Percentiles rank a stretch among this genome's conserved stretches.
These are phyloP conservation scores for Herpailurus yagouaroundi DNA, from an alignment of 2,113 vertebrate genomes.

Conservation along the genomic window DNA sequence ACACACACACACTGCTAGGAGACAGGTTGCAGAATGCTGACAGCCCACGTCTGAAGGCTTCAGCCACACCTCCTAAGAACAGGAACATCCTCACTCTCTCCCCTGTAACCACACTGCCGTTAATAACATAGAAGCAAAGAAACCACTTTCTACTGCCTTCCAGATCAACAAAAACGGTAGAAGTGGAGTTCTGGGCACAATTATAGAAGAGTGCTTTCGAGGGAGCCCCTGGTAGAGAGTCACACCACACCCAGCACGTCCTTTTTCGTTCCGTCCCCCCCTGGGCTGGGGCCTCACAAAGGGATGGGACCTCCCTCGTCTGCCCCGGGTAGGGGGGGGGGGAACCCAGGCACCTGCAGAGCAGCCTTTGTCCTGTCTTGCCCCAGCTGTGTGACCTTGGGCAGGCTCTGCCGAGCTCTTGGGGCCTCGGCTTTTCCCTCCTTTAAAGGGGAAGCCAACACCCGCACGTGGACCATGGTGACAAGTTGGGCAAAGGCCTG, in stretches of 20 bases:
- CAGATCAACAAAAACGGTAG: not conserved
- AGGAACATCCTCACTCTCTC: not conserved
- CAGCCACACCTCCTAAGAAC: not conserved
- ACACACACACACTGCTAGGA: not conserved
- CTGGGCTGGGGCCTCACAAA: not conserved
- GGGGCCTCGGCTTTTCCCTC: not conserved
- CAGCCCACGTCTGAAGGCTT: rapidly evolving
- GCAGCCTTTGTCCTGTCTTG: not conserved
- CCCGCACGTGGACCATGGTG: too few relatives aligned
- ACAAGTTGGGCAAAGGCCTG: not conserved
- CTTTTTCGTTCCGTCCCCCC: rapidly evolving
- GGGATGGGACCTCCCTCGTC: not conserved
- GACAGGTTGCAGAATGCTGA: not conserved
- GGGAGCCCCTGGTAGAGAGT: not conserved
- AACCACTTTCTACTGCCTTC: not conserved
- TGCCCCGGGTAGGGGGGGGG: rapidly evolving
- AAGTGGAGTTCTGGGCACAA: not conserved
- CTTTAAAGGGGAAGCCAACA: not conserved
- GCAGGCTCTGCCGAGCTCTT: not conserved
- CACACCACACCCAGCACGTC: not conserved
- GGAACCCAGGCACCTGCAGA: not conserved
- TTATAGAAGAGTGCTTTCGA: not conserved
- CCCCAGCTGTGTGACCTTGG: not conserved
- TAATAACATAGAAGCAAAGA: too few relatives aligned
- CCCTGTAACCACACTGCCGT: not conserved